Percentiles rank a stretch among this genome's conserved stretches.
Evolutionary conservation across 2,113 vertebrate genomes (phyloP).

Genomic region (Gobius niger): DNA sequence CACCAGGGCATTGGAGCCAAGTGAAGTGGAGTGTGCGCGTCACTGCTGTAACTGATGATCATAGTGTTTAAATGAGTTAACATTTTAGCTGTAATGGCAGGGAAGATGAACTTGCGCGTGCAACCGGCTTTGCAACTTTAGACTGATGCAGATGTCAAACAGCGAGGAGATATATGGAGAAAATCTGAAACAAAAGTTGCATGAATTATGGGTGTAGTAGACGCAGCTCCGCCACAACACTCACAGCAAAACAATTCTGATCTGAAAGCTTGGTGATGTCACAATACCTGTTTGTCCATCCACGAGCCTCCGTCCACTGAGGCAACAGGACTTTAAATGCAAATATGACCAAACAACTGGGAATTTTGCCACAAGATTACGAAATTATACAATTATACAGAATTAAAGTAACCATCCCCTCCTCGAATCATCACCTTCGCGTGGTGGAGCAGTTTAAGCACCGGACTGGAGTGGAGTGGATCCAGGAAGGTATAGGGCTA

Average conservation of each 20-base stretch:
- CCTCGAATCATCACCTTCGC: too few species aligned
- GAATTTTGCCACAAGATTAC: too few species aligned
- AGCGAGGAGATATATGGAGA: slow-evolving; percentile 51
- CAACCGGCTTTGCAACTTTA: slow-evolving; percentile 36
- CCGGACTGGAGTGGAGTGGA: too few species aligned
- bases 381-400: too few species aligned
- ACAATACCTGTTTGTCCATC: neutral
- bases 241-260: neutral
- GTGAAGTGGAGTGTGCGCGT: slow-evolving; percentile 52
- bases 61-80: slow-evolving; percentile 58
- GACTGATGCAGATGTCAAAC: slow-evolving; percentile 41
- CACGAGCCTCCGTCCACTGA: neutral
- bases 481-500: too few species aligned
- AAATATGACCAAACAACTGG: too few species aligned
- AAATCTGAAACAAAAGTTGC: neutral
- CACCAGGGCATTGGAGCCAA: slow-evolving; percentile 41
- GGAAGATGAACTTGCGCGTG: slow-evolving; percentile 53
- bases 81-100: slow-evolving; percentile 60
- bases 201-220: neutral
- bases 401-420: too few species aligned
- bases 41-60: slow-evolving; percentile 65
- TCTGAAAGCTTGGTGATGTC: neutral
- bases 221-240: neutral
- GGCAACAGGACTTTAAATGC: neutral
- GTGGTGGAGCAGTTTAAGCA: too few species aligned